phyloP scores from a whole-genome alignment of 2,113 vertebrate species.

The Indicator indicator region DNA sequence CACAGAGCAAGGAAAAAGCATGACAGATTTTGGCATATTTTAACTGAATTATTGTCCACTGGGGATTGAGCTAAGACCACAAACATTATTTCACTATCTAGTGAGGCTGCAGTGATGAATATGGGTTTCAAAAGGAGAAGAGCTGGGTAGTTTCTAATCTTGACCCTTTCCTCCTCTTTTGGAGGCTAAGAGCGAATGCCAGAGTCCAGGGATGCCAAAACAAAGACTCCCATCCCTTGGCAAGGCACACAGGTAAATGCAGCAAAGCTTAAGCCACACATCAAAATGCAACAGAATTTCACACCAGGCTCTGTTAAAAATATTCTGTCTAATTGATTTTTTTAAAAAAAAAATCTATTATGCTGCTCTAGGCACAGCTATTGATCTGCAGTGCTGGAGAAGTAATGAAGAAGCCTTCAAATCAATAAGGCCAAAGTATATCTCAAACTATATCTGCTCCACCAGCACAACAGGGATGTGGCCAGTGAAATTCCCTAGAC shows the following conservation, averaged over 20 bases:
- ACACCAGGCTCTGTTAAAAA: conserved; percentile 52
- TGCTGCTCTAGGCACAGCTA: conserved; percentile 70
- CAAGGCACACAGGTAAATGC: not conserved
- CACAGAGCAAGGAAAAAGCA: not conserved
- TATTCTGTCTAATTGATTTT: conserved; percentile 79
- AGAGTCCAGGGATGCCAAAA: not conserved
- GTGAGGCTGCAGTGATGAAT: not conserved
- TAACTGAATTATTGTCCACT: conserved; percentile 21
- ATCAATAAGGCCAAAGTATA: conserved; percentile 77
- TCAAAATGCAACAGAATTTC: conserved; percentile 12
- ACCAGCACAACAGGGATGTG: conserved; percentile 39
- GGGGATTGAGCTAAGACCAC: conserved; percentile 45
- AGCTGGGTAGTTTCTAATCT: conserved; percentile 8
- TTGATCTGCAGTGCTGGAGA: conserved; percentile 69
- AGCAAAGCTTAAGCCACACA: not conserved
- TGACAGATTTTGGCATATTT: conserved; percentile 50
- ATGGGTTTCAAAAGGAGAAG: conserved; percentile 20
- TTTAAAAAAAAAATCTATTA: conserved; percentile 67
- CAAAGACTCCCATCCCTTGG: not conserved
- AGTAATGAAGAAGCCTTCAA: conserved; percentile 76
- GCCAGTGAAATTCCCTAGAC: conserved; percentile 50
- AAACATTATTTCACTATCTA: conserved; percentile 44
- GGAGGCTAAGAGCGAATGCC: not conserved
- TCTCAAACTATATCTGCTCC: conserved; percentile 63
- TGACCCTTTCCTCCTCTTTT: not conserved